phyloP scores from a whole-genome alignment of 2,888 invertebrate species.

The Meiosimyza decipiens region DNA sequence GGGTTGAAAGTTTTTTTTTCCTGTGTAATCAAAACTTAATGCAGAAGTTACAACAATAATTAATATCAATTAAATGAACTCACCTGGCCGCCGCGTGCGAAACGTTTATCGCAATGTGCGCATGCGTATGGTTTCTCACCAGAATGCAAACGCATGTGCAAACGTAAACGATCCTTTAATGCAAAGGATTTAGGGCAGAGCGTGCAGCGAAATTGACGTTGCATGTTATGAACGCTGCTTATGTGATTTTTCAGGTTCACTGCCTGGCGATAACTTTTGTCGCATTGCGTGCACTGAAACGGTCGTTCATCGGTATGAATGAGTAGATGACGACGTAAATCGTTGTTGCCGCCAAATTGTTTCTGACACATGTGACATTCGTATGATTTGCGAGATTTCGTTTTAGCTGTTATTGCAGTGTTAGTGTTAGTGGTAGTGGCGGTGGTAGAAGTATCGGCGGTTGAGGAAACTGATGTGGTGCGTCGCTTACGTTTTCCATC shows the following conservation, averaged over 20 bases:
- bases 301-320: constrained; percentile 76
- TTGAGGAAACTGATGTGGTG: constrained; percentile 2
- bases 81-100: constrained; percentile 80
- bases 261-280: constrained; percentile 73
- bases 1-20: neutral
- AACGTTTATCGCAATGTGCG: constrained; percentile 73
- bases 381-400: constrained; percentile 62
- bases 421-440: neutral
- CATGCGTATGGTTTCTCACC: constrained; percentile 78
- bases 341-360: constrained; percentile 73
- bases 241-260: constrained; percentile 75
- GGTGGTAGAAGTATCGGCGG: neutral
- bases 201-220: constrained; percentile 73
- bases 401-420: constrained; percentile 20
- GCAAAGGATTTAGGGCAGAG: constrained; percentile 82
- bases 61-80: constrained; percentile 39
- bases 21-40: neutral
- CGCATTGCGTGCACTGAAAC: constrained; percentile 73
- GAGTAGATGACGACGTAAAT: constrained; percentile 75
- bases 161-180: constrained; percentile 77
- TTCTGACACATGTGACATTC: constrained; percentile 75
- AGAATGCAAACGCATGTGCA: constrained; percentile 80
- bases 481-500: neutral
- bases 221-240: constrained; percentile 61
- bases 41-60: neutral